These are phyloP conservation scores for Cosmia pyralina DNA, from an alignment of 2,888 invertebrate genomes.

Conservation along the genomic window DNA sequence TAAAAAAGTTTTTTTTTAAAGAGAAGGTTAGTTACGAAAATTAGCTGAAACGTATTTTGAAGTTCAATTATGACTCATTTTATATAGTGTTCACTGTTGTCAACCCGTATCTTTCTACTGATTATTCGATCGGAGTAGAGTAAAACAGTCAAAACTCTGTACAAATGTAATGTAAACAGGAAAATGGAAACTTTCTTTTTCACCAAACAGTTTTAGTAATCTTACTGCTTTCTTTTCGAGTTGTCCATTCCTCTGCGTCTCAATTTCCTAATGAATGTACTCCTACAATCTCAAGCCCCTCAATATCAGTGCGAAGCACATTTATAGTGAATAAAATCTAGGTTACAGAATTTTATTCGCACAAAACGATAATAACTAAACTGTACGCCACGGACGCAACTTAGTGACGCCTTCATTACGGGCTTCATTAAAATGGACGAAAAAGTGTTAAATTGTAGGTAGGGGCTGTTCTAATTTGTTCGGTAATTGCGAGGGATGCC, in stretches of 20 bases:
- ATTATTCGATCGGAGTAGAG: too few relatives aligned
- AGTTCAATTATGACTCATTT: neutral
- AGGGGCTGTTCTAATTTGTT: constrained; percentile 63
- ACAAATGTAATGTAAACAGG: neutral
- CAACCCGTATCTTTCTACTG: neutral
- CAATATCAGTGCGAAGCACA: neutral
- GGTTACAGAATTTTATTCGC: constrained; percentile 34
- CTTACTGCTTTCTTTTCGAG: neutral
- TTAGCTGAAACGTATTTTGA: neutral
- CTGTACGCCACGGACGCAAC: constrained; percentile 7
- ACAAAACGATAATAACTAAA: constrained; percentile 29
- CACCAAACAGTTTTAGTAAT: neutral
- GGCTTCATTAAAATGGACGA: constrained; percentile 56
- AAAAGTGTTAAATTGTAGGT: constrained; percentile 63
- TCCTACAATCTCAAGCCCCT: neutral
- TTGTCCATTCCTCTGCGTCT: neutral
- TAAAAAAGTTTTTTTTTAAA: too few relatives aligned
- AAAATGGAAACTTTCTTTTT: neutral
- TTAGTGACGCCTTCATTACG: constrained; percentile 49
- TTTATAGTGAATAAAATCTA: constrained; percentile 20
- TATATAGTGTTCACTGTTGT: neutral
- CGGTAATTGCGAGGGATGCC: constrained; percentile 62
- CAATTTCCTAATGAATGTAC: neutral
- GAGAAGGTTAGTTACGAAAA: neutral
- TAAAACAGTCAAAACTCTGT: neutral